Conservation (phyloP, 2,888 invertebrate species). For the Dryococelus australis region DNA sequence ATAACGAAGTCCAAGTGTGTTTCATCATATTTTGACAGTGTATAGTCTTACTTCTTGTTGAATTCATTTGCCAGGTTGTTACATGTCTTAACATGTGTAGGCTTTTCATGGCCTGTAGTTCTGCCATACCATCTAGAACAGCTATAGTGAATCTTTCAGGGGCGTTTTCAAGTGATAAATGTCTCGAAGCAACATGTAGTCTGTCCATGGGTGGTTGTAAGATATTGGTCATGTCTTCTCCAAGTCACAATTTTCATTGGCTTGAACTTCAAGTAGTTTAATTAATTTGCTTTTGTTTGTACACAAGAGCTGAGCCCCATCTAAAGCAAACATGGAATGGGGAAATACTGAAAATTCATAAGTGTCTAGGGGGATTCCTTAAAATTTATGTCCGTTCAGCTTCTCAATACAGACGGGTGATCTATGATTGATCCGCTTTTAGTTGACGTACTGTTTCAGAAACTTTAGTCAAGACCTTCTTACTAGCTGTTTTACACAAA, state of each 20-base stretch:
- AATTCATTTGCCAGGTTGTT: constrained; percentile 27
- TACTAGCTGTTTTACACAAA: not conserved
- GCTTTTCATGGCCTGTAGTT: constrained; percentile 32
- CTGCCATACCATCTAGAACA: constrained; percentile 27
- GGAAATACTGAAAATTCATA: constrained; percentile 24
- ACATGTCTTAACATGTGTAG: constrained; percentile 21
- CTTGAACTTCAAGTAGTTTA: not conserved
- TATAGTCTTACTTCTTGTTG: constrained; percentile 7
- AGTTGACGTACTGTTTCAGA: not conserved
- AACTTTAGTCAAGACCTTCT: not conserved
- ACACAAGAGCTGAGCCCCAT: not conserved
- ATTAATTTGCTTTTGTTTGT: constrained; percentile 19
- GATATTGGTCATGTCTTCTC: constrained; percentile 12
- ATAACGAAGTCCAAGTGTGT: constrained; percentile 27
- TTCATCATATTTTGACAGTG: constrained; percentile 16
- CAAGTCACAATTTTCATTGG: not conserved
- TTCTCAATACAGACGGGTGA: constrained; percentile 1
- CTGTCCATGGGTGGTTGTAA: not conserved
- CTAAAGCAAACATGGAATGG: not conserved
- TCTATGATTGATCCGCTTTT: not conserved
- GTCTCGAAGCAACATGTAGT: not conserved
- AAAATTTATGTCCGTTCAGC: not conserved
- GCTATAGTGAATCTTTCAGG: constrained; percentile 13
- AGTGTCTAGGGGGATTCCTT: not conserved
- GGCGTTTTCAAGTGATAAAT: not conserved